These are phyloP conservation scores for Heterotis niloticus DNA, from an alignment of 2,113 vertebrate species.

Conservation along the genomic window DNA sequence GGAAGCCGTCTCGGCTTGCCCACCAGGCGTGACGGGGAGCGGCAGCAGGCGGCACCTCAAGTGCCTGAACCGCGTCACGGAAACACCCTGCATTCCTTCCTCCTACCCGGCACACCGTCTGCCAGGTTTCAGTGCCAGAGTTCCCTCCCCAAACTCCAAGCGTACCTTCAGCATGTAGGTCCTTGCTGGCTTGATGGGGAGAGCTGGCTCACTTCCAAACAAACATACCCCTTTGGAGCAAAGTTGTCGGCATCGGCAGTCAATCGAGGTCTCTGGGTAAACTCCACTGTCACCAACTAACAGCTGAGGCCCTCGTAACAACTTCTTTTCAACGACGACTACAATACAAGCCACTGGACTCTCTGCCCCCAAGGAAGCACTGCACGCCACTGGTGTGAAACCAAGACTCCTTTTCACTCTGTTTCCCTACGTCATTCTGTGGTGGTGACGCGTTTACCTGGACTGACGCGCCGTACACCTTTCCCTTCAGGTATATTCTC, in stretches of 20 bases:
- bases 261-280: background rate
- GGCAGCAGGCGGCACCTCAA: background rate
- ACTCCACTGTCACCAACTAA: background rate
- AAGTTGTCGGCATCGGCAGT: background rate
- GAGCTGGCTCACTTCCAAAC: background rate
- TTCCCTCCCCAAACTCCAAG: background rate
- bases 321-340: background rate
- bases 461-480: background rate
- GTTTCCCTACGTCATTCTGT: too few species aligned
- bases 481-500: background rate
- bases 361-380: background rate
- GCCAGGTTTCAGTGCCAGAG: conserved; percentile 13
- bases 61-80: background rate
- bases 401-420: too few species aligned
- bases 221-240: background rate
- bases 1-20: background rate
- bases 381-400: too few species aligned
- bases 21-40: background rate
- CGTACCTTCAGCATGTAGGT: too few species aligned
- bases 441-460: too few species aligned
- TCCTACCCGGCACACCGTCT: background rate
- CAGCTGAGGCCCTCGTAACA: background rate
- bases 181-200: too few species aligned
- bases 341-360: background rate
- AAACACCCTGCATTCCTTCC: background rate